A percentile compares a stretch with the other conserved stretches of the same genome.
These are phyloP conservation scores for Myiothlypis coronata DNA, from an alignment of 2,797 vertebrate genomes.

Conservation along the genomic window DNA sequence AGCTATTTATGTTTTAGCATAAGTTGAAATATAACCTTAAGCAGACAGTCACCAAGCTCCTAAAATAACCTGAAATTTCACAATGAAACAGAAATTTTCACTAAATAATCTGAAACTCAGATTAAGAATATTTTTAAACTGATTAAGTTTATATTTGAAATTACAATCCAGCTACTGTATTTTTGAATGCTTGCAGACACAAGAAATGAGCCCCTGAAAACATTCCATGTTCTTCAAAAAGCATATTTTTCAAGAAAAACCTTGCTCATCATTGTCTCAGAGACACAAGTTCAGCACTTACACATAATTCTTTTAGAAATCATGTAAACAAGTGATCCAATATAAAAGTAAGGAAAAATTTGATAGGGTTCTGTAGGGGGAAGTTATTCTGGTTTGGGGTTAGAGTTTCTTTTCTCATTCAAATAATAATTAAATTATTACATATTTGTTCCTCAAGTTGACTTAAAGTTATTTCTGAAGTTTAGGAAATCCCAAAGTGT, in stretches of 20 bases:
- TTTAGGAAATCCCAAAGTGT: not conserved
- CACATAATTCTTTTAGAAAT: not conserved
- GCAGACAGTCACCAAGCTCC: not conserved
- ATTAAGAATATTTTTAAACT: not conserved
- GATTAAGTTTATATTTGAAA: not conserved
- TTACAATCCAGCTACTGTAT: not conserved
- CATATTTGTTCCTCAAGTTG: not conserved
- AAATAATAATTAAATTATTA: not conserved
- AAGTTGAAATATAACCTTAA: not conserved
- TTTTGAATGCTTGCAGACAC: not conserved
- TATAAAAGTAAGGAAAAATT: not conserved
- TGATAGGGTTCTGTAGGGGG: not conserved
- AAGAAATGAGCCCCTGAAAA: not conserved
- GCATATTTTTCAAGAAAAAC: not conserved
- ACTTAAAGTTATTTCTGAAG: not conserved
- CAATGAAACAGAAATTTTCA: not conserved
- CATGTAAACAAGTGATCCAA: not conserved
- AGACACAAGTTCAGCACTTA: not conserved
- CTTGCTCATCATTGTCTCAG: not conserved
- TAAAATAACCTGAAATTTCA: not conserved
- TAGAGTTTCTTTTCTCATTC: not conserved
- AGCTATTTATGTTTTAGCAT: not conserved
- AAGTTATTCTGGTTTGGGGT: rapidly evolving
- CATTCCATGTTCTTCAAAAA: not conserved
- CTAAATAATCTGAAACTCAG: not conserved